Conservation (phyloP, 2,113 vertebrate genomes). For the Anolis sagrei region DNA sequence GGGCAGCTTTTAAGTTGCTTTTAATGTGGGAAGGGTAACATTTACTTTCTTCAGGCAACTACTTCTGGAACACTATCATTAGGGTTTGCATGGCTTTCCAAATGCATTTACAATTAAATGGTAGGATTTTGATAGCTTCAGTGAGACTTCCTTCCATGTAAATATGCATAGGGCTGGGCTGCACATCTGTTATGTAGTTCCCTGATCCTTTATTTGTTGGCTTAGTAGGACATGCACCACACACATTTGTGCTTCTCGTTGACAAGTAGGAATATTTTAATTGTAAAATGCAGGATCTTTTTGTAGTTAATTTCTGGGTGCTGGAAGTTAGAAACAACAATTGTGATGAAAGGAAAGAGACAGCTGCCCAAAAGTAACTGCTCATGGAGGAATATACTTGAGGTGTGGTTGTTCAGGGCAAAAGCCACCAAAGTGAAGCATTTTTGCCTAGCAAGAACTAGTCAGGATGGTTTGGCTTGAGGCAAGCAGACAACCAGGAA, state of each 20-base stretch:
- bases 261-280: neutral
- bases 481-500: neutral
- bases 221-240: neutral
- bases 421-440: neutral
- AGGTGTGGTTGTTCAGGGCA: rapidly evolving
- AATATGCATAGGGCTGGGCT: neutral
- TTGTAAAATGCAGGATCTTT: neutral
- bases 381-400: neutral
- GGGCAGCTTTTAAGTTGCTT: neutral
- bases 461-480: neutral
- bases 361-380: neutral
- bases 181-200: too few species aligned
- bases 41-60: neutral
- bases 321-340: neutral
- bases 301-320: neutral
- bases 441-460: neutral
- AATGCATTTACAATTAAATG: neutral
- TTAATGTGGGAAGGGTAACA: neutral
- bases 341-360: neutral
- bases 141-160: neutral
- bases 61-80: neutral
- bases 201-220: neutral
- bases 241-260: neutral
- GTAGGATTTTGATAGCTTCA: neutral
- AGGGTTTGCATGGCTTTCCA: neutral